Percentiles rank a stretch among this genome's conserved stretches.
phyloP scores from a whole-genome alignment of 2,113 vertebrate genomes.

The Climacteris rufus region DNA sequence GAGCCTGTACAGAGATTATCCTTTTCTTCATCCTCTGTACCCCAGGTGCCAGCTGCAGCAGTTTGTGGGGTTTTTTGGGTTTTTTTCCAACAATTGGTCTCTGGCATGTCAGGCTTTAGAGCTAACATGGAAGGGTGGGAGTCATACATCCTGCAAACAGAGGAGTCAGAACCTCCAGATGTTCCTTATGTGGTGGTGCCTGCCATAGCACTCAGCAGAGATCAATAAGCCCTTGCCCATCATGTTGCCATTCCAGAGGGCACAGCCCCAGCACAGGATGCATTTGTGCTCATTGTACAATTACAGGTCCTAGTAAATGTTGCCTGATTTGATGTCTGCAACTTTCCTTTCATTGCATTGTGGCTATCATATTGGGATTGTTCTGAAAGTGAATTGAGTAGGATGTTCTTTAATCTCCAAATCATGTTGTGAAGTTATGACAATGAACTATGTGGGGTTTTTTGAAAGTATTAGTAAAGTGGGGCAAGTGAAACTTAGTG shows the following conservation, averaged over 20 bases:
- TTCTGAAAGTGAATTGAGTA: not conserved
- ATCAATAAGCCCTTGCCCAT: not conserved
- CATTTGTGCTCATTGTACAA: not conserved
- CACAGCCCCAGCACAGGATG: not conserved
- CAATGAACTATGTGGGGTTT: rapidly evolving
- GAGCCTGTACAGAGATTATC: not conserved
- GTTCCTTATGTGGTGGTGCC: not conserved
- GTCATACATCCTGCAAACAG: not conserved
- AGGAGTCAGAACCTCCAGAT: not conserved
- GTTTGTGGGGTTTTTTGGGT: too few species aligned
- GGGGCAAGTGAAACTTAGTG: not conserved
- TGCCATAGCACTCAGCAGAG: not conserved
- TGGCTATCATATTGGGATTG: not conserved
- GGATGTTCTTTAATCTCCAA: not conserved
- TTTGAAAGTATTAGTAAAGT: not conserved
- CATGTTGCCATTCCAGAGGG: rapidly evolving
- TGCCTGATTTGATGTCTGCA: not conserved
- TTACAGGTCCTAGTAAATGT: not conserved
- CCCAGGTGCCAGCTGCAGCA: not conserved
- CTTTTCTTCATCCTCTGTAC: not conserved
- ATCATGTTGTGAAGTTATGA: not conserved
- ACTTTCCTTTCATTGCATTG: not conserved
- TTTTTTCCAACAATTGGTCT: not conserved
- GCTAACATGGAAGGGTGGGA: not conserved
- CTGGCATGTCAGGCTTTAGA: not conserved